phyloP scores from a whole-genome alignment of 2,888 invertebrate genomes.

The Apeira syringaria region DNA sequence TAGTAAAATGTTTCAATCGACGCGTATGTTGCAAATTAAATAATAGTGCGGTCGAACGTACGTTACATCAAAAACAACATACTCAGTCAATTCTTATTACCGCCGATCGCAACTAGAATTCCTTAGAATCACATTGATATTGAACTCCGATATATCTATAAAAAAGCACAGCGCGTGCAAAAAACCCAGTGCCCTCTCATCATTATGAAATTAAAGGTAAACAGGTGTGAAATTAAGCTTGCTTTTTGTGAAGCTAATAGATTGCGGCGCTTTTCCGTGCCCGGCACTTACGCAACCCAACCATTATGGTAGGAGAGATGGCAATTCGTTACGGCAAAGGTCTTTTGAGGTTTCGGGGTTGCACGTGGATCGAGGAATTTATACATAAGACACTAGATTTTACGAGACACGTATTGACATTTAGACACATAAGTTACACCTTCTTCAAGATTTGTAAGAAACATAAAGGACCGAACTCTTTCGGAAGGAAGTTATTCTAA shows the following conservation, averaged over 20 bases:
- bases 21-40: too few species aligned
- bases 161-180: constrained; percentile 50
- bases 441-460: too few species aligned
- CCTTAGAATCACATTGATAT: neutral
- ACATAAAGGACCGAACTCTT: too few species aligned
- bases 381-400: too few species aligned
- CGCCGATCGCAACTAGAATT: neutral
- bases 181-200: constrained; percentile 62
- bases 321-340: constrained; percentile 6
- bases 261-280: constrained; percentile 66
- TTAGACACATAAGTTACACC: too few species aligned
- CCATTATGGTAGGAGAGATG: constrained; percentile 29
- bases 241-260: constrained; percentile 76
- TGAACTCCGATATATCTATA: constrained; percentile 4
- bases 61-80: too few species aligned
- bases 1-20: too few species aligned
- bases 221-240: constrained; percentile 82
- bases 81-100: neutral
- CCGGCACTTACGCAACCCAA: constrained; percentile 65
- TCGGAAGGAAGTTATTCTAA: too few species aligned
- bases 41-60: too few species aligned
- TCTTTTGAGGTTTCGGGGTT: too few species aligned
- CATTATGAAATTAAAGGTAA: constrained; percentile 78
- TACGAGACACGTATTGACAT: too few species aligned
- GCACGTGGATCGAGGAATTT: too few species aligned